Base-by-base conservation (phyloP, 1,140 invertebrate species). In the Hesperophylax magnus region DNA sequence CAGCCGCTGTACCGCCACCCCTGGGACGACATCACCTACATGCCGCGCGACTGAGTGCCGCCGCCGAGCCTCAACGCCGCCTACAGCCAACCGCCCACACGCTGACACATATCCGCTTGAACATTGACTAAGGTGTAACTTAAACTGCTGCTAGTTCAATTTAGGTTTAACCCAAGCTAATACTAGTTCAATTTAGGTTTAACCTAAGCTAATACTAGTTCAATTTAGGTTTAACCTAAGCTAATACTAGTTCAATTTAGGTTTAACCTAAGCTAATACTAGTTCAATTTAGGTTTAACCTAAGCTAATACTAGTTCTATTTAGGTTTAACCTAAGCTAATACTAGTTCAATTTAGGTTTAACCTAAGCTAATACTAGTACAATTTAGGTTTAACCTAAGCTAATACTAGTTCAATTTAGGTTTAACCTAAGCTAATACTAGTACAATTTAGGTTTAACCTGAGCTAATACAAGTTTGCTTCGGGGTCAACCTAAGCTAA, bases 11-110 rank as follows among this genome's bases (percentile, higher is more conserved):
- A 99, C 89, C 94, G 99, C 85, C 98, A 99, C 91, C 99, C 99
- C 17, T 99, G 98, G 98, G 99, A 99, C 88, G 99, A 99, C 88
- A 99, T 99, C 89, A 98, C 97, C 6, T 99, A 99, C 88, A 97
- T 99, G 86, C 92, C 99, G 85, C 79, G 61, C 9, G 27, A 80
- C 56, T 80, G 47, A 74, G 31, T 61, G 14, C 11, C 34, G 9
- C 61, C 24, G 27, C 53, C 27, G 15, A 3, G 17, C 7, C 72
- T n/a, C 54, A 34, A 11, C 11, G 27, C 9, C 69, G 11, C 15
- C 67, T 6, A 22, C 69, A 54, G 22, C 18, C 18, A 47, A 17
- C 69, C 9, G n/a, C 47, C 47, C 69, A 24, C 18, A 14, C 47
- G 15, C 20, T 4, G n/a, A 2, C 39, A n/a, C 31, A 34, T 18